Evolutionary conservation across 1,140 invertebrate species (phyloP).

Genomic region (Brachionus calyciflorus): DNA sequence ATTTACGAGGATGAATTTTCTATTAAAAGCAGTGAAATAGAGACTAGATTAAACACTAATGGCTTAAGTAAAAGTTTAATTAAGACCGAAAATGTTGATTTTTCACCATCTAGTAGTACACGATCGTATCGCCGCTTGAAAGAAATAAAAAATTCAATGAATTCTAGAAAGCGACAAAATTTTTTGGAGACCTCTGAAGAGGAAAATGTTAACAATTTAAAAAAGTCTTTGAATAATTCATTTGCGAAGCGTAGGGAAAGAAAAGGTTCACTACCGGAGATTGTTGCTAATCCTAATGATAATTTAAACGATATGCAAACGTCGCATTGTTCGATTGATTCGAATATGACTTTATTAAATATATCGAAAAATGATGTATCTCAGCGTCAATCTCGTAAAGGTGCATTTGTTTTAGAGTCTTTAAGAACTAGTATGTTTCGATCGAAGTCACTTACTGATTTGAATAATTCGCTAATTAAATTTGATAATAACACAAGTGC

Average conservation of each 20-base stretch:
- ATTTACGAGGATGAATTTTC: conserved; percentile 21
- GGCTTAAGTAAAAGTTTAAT: not conserved
- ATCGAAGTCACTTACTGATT: conserved; percentile 14
- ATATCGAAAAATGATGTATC: not conserved
- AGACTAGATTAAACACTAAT: conserved; percentile 1
- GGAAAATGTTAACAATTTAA: not conserved
- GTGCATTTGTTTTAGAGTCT: conserved; percentile 18
- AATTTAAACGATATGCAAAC: not conserved
- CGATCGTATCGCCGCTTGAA: not conserved
- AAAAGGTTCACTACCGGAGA: conserved; percentile 32
- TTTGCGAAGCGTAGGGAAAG: not conserved
- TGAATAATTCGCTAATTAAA: not conserved
- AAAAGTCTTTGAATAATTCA: not conserved
- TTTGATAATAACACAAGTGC: not conserved
- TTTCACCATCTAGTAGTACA: not conserved
- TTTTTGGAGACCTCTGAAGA: not conserved
- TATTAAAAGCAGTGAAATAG: not conserved
- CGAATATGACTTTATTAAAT: conserved; percentile 8
- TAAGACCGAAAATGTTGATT: not conserved
- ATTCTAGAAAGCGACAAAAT: not conserved
- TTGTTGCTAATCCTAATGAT: not conserved
- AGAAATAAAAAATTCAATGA: conserved; percentile 19
- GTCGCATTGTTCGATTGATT: conserved; percentile 1
- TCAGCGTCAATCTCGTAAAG: not conserved
- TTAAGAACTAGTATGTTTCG: conserved; percentile 42